These are phyloP conservation scores for Romanogobio albipinnatus DNA, from an alignment of 2,113 vertebrate genomes.

Conservation along the genomic window DNA sequence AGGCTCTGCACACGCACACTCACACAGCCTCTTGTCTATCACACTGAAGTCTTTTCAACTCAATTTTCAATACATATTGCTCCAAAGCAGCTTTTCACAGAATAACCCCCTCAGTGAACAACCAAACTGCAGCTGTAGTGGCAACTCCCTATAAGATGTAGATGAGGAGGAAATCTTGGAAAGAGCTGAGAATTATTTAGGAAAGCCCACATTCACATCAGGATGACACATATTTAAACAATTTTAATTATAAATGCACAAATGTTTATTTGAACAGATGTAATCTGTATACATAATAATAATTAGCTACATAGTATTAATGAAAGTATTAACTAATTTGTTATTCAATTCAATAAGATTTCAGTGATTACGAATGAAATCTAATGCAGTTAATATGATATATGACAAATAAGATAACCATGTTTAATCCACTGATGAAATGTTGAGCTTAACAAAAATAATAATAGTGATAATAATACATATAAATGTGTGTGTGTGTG, in stretches of 20 bases:
- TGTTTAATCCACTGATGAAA: background rate
- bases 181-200: background rate
- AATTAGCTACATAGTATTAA: background rate
- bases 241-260: background rate
- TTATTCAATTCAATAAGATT: background rate
- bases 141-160: background rate
- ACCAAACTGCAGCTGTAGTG: background rate
- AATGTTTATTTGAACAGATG: background rate
- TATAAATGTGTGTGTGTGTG: background rate
- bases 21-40: background rate
- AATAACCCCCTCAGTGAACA: background rate
- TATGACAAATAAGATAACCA: background rate
- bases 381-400: background rate
- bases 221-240: background rate
- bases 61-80: background rate
- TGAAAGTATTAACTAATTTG: background rate
- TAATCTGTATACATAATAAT: background rate
- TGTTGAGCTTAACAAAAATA: background rate
- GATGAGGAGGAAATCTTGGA: background rate
- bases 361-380: background rate
- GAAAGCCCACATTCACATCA: background rate
- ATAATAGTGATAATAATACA: background rate
- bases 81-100: background rate
- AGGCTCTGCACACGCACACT: background rate
- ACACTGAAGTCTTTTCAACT: background rate